Evolutionary conservation across 1,140 invertebrate species (phyloP), one percentile per base, ranked within the genome.

Genomic region (Adoxophyes honmai): DNA sequence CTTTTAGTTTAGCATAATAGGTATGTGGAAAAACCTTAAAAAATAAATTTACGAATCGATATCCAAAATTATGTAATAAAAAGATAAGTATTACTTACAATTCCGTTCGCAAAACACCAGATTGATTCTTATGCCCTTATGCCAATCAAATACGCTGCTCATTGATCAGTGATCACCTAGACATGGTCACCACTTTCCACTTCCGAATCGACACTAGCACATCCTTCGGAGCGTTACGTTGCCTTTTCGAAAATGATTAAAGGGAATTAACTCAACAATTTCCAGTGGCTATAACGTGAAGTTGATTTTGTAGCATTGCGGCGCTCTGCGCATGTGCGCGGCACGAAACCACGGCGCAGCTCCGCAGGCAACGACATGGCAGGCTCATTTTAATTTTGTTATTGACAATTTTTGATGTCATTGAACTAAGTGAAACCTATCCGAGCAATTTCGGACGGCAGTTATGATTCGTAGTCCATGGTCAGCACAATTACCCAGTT

Each of bases 301-400:
- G 73, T 83, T 81, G 71, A 76, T 78, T 85, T 85, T 86, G 83
- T 83, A 81, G 83, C 81, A 86, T 73, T 86, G 83, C 83, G 79
- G 83, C 77, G 75, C 76, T 85, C 70, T 86, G 83, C 83, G 83
- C 83, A 86, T 84, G 81, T 81, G 78, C 75, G 65, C 66, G 73
- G 68, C 73, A 77, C 73, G 59, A 52, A 66, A 59, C 53, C 65
- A 73, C 72, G 81, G 83, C 83, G 83, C 83, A 86, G 80, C 70
- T 65, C 64, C 62, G 64, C 70, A 68, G n/a, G n/a, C 42, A 44
- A 60, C 62, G n/a, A 67, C 68, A 57, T 59, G 58, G 64, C 63
- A 64, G 70, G 70, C 70, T 78, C 76, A 81, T 79, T 79, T 79
- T 81, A 78, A 81, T 80, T n/a, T 72, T 80, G 59, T 68, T 86